Evolutionary conservation across 2,797 vertebrate species (phyloP).

Genomic region (Vultur gryphus): DNA sequence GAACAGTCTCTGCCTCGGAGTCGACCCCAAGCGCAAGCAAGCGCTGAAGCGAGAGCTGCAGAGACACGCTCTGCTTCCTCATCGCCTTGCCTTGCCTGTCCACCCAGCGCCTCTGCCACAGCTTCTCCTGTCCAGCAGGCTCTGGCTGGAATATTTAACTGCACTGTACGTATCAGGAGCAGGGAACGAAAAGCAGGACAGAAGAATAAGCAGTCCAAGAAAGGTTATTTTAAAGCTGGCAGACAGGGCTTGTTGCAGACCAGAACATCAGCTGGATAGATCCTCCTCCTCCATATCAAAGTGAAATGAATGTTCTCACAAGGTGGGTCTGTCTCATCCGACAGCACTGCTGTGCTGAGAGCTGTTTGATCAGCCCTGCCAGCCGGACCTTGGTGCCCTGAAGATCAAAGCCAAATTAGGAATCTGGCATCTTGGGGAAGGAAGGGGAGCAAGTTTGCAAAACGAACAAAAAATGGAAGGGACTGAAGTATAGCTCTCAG

Average conservation of each 20-base stretch:
- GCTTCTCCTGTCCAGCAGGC: neutral
- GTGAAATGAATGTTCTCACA: neutral
- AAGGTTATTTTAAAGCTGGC: neutral
- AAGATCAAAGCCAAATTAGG: neutral
- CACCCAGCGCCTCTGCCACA: neutral
- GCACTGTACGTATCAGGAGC: neutral
- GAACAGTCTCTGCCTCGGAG: neutral
- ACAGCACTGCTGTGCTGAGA: neutral
- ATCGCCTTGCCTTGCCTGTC: rapidly evolving
- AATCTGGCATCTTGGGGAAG: neutral
- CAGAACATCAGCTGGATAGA: neutral
- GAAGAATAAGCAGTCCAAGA: neutral
- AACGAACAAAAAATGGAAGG: neutral
- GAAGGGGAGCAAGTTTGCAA: neutral
- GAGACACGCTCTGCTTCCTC: neutral
- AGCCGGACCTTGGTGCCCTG: neutral
- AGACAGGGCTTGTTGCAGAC: neutral
- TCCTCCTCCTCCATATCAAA: neutral
- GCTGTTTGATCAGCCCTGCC: neutral
- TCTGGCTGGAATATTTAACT: neutral
- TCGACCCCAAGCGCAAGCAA: rapidly evolving
- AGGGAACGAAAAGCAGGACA: neutral
- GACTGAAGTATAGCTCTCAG: neutral
- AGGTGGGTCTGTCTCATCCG: neutral
- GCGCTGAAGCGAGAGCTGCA: neutral